These are phyloP conservation scores for Apogon hyalosoma DNA, from an alignment of 2,797 vertebrate species.

Conservation along the genomic window DNA sequence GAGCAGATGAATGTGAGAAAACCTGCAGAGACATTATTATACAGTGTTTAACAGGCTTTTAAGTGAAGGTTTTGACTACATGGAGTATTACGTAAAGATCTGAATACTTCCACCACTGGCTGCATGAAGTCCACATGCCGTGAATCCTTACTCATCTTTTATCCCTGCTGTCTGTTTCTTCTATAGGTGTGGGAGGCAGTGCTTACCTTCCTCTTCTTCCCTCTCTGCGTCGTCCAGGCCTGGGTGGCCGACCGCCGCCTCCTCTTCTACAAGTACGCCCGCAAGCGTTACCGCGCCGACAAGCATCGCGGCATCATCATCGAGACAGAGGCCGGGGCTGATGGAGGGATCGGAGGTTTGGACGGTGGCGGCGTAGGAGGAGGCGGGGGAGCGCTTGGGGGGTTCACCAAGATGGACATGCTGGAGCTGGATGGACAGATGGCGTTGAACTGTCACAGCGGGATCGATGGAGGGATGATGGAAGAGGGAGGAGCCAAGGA, in stretches of 20 bases:
- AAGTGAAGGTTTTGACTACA: no score
- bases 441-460: slow-evolving; percentile 74
- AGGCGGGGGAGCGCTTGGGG: slow-evolving; percentile 67
- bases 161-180: background rate
- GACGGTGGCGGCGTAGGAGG: slow-evolving; percentile 71
- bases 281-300: slow-evolving; percentile 86
- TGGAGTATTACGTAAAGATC: background rate
- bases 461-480: slow-evolving; percentile 74
- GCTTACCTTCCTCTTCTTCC: slow-evolving; percentile 89
- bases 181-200: slow-evolving; percentile 87
- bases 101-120: background rate
- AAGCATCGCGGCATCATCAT: slow-evolving; percentile 87
- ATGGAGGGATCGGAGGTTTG: slow-evolving; percentile 58
- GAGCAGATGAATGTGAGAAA: no score
- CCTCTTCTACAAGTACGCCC: slow-evolving; percentile 87
- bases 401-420: slow-evolving; percentile 86
- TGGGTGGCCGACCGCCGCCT: slow-evolving; percentile 89
- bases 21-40: no score
- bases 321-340: slow-evolving; percentile 81
- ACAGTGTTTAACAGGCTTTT: background rate
- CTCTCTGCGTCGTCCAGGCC: slow-evolving; percentile 87
- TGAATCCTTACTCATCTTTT: no score
- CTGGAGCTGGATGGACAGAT: slow-evolving; percentile 83
- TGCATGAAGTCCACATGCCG: no score
- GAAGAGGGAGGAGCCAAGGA: slow-evolving; percentile 78